phyloP scores from a whole-genome alignment of 2,888 invertebrate species.

The Resseliella maxima region DNA sequence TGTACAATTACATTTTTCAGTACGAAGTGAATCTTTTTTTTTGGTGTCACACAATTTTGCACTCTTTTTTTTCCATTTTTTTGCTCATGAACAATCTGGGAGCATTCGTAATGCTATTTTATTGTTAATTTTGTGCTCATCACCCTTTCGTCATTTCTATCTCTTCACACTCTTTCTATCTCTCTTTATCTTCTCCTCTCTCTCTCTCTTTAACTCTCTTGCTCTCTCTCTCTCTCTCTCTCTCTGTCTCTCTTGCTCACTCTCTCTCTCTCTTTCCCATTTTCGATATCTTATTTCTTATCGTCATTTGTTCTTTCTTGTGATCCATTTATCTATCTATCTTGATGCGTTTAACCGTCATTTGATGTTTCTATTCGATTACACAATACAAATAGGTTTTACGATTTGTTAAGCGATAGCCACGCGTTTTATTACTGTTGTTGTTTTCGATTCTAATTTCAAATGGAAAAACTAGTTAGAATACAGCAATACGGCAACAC shows the following conservation, averaged over 20 bases:
- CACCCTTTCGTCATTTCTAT: not conserved
- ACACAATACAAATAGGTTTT: no score
- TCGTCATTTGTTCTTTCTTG: not conserved
- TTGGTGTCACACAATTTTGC: conserved; percentile 13
- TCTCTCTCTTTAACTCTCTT: not conserved
- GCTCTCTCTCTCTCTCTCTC: no score
- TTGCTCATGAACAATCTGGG: not conserved
- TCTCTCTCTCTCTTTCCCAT: not conserved
- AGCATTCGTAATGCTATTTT: not conserved
- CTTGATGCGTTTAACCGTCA: no score
- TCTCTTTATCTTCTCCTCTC: not conserved
- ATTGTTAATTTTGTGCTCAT: not conserved
- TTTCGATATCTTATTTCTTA: not conserved
- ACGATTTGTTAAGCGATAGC: no score
- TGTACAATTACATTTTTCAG: not conserved
- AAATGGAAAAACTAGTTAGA: not conserved
- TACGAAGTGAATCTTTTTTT: no score
- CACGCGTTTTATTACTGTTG: no score
- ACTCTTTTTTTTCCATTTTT: not conserved
- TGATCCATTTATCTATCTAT: no score
- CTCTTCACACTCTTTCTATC: no score
- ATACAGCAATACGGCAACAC: not conserved
- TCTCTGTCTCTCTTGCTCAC: not conserved
- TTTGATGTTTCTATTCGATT: no score
- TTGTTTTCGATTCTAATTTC: not conserved